phyloP scores from a whole-genome alignment of 2,113 vertebrate species.

The Dipodomys stephensi region DNA sequence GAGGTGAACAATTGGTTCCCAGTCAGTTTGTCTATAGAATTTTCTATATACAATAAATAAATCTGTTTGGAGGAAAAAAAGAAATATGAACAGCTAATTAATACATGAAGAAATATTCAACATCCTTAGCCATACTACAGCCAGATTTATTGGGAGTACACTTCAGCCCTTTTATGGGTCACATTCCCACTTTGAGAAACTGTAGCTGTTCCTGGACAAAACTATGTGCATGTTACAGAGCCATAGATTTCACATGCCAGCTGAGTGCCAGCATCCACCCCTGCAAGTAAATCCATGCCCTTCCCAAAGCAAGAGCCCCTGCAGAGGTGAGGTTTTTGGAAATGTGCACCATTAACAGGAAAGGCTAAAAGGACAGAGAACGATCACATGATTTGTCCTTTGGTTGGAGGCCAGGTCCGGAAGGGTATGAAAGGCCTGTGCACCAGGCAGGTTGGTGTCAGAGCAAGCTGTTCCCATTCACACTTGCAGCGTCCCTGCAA shows the following conservation, averaged over 20 bases:
- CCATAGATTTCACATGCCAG: fast-evolving
- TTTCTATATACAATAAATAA: no score
- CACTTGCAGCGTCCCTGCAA: constrained; percentile 62
- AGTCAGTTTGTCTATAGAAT: no score
- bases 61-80: no score
- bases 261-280: neutral
- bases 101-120: no score
- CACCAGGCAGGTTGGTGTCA: neutral
- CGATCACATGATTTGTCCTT: neutral
- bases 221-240: fast-evolving
- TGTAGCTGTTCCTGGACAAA: neutral
- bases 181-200: neutral
- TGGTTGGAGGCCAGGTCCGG: constrained; percentile 57
- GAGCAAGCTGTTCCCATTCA: constrained; percentile 78
- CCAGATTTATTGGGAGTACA: neutral
- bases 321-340: neutral
- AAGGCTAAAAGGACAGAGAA: neutral
- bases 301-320: neutral
- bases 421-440: constrained; percentile 56
- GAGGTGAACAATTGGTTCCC: no score
- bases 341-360: neutral
- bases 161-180: neutral
- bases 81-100: no score
- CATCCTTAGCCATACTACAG: no score
- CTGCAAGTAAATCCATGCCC: neutral